Percentiles rank a stretch among this genome's conserved stretches.
phyloP scores from a whole-genome alignment of 2,888 invertebrate species.

The Melanchra persicariae region DNA sequence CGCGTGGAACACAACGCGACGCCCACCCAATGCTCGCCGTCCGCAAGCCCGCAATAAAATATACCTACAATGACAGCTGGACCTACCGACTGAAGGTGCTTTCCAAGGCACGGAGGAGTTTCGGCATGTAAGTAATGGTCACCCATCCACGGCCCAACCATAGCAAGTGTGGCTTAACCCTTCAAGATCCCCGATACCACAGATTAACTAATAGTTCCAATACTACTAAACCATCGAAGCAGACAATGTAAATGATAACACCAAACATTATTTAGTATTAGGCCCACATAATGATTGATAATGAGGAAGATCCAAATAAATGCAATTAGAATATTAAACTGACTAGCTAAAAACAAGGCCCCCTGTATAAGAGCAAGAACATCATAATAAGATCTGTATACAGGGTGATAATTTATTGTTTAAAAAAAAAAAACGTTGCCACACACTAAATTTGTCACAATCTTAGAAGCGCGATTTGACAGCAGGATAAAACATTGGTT shows the following conservation, averaged over 20 bases:
- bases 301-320: constrained; percentile 20
- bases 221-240: too few species aligned
- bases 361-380: constrained; percentile 10
- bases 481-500: too few species aligned
- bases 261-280: neutral
- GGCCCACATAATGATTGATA: constrained; percentile 8
- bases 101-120: neutral
- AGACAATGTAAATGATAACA: neutral
- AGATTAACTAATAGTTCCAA: too few species aligned
- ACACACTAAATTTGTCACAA: too few species aligned
- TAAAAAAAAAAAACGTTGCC: too few species aligned
- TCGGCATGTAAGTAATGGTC: neutral
- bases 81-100: too few species aligned
- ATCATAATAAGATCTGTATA: constrained; percentile 18
- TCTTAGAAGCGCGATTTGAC: too few species aligned
- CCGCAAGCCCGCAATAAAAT: too few species aligned
- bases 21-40: too few species aligned
- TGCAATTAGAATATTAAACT: constrained; percentile 36
- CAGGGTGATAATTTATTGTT: too few species aligned
- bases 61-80: too few species aligned
- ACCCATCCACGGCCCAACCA: neutral
- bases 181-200: neutral
- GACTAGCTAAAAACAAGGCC: constrained; percentile 29
- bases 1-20: too few species aligned
- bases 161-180: neutral